Conservation (phyloP, 2,113 vertebrate genomes). For the Brachypodius melanocephalos region DNA sequence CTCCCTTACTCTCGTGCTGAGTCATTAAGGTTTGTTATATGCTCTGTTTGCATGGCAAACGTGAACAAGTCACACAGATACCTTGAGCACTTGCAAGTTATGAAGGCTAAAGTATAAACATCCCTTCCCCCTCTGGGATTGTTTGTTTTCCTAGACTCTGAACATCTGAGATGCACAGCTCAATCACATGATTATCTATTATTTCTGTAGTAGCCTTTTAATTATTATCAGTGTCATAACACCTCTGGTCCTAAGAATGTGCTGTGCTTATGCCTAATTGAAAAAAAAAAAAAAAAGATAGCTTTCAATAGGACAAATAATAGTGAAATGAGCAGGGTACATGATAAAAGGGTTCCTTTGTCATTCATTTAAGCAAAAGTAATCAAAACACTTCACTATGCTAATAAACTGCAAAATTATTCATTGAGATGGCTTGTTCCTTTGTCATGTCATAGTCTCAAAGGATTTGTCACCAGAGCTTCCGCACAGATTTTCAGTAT, state of each 20-base stretch:
- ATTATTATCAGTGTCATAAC: not conserved
- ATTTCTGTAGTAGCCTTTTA: not conserved
- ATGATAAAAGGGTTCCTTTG: not conserved
- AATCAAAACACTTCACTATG: constrained; percentile 49
- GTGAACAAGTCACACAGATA: not conserved
- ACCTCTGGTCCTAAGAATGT: not conserved
- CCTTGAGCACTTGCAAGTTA: not conserved
- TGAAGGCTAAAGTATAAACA: not conserved
- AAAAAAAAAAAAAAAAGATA: not conserved
- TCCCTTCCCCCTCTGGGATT: not conserved
- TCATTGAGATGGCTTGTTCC: constrained; percentile 52
- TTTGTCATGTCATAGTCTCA: constrained; percentile 24
- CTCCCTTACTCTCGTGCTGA: not conserved
- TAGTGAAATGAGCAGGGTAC: not conserved
- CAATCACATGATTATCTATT: not conserved
- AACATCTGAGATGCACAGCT: not conserved
- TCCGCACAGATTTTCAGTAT: not conserved
- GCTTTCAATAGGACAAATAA: constrained; percentile 10
- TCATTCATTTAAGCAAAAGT: constrained; percentile 23
- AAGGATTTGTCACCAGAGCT: constrained; percentile 50
- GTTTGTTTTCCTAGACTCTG: not conserved
- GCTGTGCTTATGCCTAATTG: not conserved
- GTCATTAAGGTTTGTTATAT: not conserved
- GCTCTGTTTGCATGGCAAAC: not conserved
- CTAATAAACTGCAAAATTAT: constrained; percentile 59